A percentile compares a stretch with the other conserved stretches of the same genome.
These are phyloP conservation scores for Esox masquinongy DNA, from an alignment of 2,797 vertebrate genomes.

Conservation along the genomic window DNA sequence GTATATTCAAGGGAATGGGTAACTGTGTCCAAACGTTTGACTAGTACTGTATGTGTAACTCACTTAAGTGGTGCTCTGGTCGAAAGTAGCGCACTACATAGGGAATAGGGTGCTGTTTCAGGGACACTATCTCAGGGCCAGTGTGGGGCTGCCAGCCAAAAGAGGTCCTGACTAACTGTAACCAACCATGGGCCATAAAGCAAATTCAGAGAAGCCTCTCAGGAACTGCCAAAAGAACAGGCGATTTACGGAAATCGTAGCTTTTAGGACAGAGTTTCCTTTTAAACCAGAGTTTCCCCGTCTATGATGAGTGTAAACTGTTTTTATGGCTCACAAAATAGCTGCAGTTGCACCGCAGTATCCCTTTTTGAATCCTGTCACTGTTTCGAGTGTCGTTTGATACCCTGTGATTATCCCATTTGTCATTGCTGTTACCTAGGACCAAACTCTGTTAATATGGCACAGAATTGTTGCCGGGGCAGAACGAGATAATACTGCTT, in stretches of 20 bases:
- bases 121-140: background rate
- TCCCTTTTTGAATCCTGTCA: background rate
- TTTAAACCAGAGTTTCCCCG: background rate
- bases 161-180: background rate
- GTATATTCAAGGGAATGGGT: too few relatives aligned
- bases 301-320: background rate
- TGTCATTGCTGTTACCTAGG: background rate
- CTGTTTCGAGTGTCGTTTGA: background rate
- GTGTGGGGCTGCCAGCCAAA: background rate
- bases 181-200: background rate
- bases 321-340: background rate
- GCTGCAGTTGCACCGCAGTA: background rate
- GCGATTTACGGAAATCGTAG: background rate
- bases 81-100: background rate
- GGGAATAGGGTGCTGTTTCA: background rate
- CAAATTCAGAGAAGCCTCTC: background rate
- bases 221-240: background rate
- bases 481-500: background rate
- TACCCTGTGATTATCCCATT: background rate
- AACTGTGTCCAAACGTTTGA: too few relatives aligned
- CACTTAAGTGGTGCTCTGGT: background rate
- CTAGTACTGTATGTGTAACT: too few relatives aligned
- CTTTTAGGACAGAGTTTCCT: background rate
- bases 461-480: background rate
- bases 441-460: background rate